Evolutionary conservation across 2,113 vertebrate species (phyloP).

Genomic region (Centropristis striata): DNA sequence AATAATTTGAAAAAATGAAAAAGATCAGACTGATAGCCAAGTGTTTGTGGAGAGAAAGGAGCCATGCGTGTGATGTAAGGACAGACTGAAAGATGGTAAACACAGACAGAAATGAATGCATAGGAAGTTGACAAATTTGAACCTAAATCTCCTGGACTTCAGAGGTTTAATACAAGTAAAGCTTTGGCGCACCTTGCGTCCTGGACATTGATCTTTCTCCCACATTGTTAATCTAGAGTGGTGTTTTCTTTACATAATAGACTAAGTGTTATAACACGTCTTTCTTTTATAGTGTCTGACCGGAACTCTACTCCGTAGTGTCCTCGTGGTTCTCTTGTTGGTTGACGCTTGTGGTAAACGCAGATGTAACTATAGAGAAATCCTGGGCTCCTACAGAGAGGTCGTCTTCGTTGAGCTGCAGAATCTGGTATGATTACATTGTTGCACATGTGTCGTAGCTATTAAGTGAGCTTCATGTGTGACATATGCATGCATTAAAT

Average conservation of each 20-base stretch:
- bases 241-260: background rate
- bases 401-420: constrained; percentile 80
- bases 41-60: no score
- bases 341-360: constrained; percentile 66
- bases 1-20: no score
- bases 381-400: constrained; percentile 78
- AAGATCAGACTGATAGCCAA: no score
- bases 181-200: background rate
- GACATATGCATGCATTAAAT: background rate
- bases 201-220: background rate
- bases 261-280: background rate
- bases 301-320: constrained; percentile 75
- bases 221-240: background rate
- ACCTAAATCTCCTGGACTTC: no score
- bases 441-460: background rate
- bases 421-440: constrained; percentile 73
- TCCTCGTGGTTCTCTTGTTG: constrained; percentile 78
- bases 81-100: no score
- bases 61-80: no score
- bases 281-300: constrained; percentile 76
- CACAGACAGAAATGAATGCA: no score
- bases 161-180: background rate
- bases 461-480: background rate
- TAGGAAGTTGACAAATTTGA: no score
- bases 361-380: constrained; percentile 79